phyloP scores from a whole-genome alignment of 2,888 invertebrate genomes.

The Coelopa pilipes region DNA sequence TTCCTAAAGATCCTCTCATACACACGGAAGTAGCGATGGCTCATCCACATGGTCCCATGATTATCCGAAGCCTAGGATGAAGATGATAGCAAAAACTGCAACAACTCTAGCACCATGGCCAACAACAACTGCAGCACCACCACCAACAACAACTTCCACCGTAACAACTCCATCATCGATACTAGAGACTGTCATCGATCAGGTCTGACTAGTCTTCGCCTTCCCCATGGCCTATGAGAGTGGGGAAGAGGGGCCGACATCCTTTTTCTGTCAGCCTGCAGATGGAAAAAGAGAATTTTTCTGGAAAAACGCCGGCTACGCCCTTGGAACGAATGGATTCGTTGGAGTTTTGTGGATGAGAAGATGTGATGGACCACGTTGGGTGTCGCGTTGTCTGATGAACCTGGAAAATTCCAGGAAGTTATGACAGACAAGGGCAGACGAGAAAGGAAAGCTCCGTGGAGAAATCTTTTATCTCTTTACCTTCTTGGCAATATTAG shows the following conservation, averaged over 20 bases:
- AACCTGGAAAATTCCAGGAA: too few species aligned
- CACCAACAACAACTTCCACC: not conserved
- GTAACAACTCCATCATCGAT: not conserved
- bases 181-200: not conserved
- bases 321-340: conserved; percentile 22
- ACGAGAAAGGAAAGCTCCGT: too few species aligned
- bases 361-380: conserved; percentile 7
- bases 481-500: too few species aligned
- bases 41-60: not conserved
- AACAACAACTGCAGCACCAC: not conserved
- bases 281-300: not conserved
- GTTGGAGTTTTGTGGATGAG: conserved; percentile 3
- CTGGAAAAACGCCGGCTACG: conserved; percentile 6
- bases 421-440: too few species aligned
- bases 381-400: too few species aligned
- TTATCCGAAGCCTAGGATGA: conserved; percentile 4
- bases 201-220: not conserved
- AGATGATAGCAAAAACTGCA: not conserved
- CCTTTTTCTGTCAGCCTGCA: not conserved
- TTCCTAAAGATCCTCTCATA: not conserved
- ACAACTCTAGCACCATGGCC: not conserved
- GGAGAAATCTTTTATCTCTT: too few species aligned
- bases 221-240: not conserved
- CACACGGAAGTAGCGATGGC: conserved; percentile 8
- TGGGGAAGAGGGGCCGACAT: not conserved